A percentile compares a stretch with the other conserved stretches of the same genome.
These are phyloP conservation scores for Scyliorhinus canicula DNA, from an alignment of 2,797 vertebrate genomes.

Conservation along the genomic window DNA sequence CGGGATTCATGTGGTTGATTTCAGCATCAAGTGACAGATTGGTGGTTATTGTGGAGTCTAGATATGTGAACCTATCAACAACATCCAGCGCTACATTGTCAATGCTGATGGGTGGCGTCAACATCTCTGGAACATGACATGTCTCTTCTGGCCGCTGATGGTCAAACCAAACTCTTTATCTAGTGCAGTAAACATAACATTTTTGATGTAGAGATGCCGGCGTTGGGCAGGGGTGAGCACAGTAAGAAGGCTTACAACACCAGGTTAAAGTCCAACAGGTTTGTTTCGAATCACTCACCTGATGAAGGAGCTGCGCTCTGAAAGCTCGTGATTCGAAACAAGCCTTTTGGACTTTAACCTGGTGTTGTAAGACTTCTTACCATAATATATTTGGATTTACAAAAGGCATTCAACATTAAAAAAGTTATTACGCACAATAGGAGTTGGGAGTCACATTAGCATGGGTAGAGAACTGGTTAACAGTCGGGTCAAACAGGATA, in stretches of 20 bases:
- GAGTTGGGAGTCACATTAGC: background rate
- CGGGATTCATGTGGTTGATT: background rate
- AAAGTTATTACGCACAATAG: background rate
- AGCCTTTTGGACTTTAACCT: too few relatives aligned
- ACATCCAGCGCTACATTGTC: background rate
- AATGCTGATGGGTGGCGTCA: background rate
- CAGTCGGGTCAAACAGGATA: background rate
- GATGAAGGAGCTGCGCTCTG: too few relatives aligned
- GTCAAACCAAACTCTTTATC: background rate
- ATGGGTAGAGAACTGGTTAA: background rate
- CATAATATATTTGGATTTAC: too few relatives aligned
- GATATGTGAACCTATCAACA: background rate
- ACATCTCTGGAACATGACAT: background rate
- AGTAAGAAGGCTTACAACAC: too few relatives aligned
- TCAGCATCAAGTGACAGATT: background rate
- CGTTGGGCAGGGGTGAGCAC: too few relatives aligned
- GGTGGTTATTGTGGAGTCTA: background rate
- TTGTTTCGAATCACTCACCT: too few relatives aligned
- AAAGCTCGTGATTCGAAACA: too few relatives aligned
- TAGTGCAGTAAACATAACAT: background rate
- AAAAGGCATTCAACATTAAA: background rate
- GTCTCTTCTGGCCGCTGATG: background rate
- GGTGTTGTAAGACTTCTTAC: too few relatives aligned
- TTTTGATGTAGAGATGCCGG: too few relatives aligned
- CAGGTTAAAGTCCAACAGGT: too few relatives aligned